Conservation (phyloP, 1,140 invertebrate species). For the Plectrocnemia conspersa region DNA sequence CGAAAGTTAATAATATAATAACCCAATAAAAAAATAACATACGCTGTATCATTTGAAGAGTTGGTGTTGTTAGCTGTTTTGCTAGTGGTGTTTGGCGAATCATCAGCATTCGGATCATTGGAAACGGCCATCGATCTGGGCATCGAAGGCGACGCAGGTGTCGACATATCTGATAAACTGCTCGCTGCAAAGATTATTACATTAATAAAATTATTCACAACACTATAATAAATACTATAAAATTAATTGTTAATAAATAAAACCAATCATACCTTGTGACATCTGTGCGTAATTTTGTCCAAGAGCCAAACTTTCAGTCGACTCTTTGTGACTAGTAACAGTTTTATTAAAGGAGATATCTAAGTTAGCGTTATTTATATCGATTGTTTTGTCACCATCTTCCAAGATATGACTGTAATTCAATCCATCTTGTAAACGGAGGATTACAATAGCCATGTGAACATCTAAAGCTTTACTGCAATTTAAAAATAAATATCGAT, state of each 20-base stretch:
- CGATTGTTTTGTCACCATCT: constrained; percentile 42
- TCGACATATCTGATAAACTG: constrained; percentile 61
- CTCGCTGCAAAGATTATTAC: constrained; percentile 51
- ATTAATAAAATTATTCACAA: background rate
- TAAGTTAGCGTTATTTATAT: constrained; percentile 36
- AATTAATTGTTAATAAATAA: constrained; percentile 1
- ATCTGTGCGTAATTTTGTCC: constrained; percentile 55
- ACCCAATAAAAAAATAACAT: constrained; percentile 12
- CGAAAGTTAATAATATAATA: no score
- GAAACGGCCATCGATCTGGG: constrained; percentile 51
- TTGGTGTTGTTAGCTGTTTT: constrained; percentile 38
- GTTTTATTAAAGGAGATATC: constrained; percentile 33
- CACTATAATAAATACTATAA: no score
- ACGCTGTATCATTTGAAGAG: constrained; percentile 17
- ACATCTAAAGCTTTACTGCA: constrained; percentile 87
- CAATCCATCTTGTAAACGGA: constrained; percentile 77
- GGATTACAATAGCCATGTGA: constrained; percentile 83
- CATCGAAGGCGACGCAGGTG: constrained; percentile 51
- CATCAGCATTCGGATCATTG: constrained; percentile 43
- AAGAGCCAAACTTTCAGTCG: constrained; percentile 29
- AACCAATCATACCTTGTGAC: constrained; percentile 54
- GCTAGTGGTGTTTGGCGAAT: constrained; percentile 36
- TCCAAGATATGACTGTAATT: constrained; percentile 63
- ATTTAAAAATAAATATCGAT: constrained; percentile 35
- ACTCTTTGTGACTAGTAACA: constrained; percentile 27